phyloP scores from a whole-genome alignment of 2,797 vertebrate genomes.

The Cyprinella venusta region DNA sequence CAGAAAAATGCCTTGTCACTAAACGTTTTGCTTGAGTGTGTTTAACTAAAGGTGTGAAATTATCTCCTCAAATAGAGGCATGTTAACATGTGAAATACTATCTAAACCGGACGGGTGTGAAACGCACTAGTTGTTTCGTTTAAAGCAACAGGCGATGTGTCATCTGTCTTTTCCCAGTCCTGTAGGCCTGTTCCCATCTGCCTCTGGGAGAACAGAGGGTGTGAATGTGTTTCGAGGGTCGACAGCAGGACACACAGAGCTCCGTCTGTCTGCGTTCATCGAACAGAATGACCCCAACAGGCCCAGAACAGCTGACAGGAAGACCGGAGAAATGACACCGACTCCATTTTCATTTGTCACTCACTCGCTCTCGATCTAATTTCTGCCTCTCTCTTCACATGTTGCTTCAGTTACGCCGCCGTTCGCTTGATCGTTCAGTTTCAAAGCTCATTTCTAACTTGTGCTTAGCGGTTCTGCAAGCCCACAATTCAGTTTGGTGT shows the following conservation, averaged over 20 bases:
- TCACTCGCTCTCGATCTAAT: not conserved
- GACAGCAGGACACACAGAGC: constrained; percentile 45
- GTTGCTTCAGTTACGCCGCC: not conserved
- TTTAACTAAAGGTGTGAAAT: constrained; percentile 23
- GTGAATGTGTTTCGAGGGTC: constrained; percentile 59
- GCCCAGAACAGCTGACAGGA: constrained; percentile 15
- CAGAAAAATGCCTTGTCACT: not conserved
- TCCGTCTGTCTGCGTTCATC: constrained; percentile 7
- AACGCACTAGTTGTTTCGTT: constrained; percentile 1
- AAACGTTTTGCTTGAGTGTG: not conserved
- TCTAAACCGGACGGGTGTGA: constrained; percentile 3
- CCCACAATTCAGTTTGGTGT: not conserved
- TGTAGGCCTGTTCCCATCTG: constrained; percentile 24
- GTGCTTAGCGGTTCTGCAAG: not conserved
- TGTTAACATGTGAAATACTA: not conserved
- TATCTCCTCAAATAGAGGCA: constrained; percentile 17
- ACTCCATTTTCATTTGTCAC: constrained; percentile 4
- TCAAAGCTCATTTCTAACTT: not conserved
- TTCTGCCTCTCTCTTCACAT: constrained; percentile 4
- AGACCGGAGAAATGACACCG: not conserved
- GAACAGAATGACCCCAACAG: constrained; percentile 13
- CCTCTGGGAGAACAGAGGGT: constrained; percentile 19
- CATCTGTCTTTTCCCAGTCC: constrained; percentile 32
- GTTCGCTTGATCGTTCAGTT: not conserved
- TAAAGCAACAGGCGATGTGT: not conserved